Base-by-base conservation (phyloP, 35 echinoderm and acorn worm species). In the Hemicentrotus pulcherrimus region DNA sequence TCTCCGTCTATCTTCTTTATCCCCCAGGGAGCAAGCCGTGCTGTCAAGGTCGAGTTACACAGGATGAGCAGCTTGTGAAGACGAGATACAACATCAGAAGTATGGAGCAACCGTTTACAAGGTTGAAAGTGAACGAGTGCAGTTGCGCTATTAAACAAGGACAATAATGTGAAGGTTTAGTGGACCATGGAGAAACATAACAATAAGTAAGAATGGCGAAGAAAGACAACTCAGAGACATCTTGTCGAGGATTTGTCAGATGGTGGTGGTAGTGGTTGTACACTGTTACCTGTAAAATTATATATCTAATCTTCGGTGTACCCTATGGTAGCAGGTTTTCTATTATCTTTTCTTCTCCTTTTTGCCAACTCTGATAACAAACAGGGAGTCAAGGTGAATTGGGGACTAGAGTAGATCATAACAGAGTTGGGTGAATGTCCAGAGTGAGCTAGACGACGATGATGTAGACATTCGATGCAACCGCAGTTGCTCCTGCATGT, bases 271-370 rank as follows among this genome's bases (percentile, higher is more conserved):
- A 18, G 65, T n/a, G 65, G 65, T 28, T 22, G 28, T 78, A 78
- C 65, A 78, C 65, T 78, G 65, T 78, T 78, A 28, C 65, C 65
- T 78, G 65, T 78, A 78, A 78, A 78, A 78, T 78, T 78, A 78
- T 78, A 78, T 78, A 78, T 78, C 65, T 18, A 78, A 78, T n/a
- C 19, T 78, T 78, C 19, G 19, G 24, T 78, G 65, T 78, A n/a
- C 19, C 19, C 5, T 78, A 78, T 78, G 65, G 65, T 78, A 78
- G 65, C 65, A 78, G 65, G 65, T 78, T 78, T 78, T 78, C 65
- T 78, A 78, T 22, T 78, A 78, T 78, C 65, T 78, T 78, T 78
- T 78, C 65, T n/a, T 78, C 65, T 55, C 50, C 50, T 78, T 22
- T 78, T 78, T 18, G 19, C n/a, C 65, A 78, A 78, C 65, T 78